A percentile compares a stretch with the other conserved stretches of the same genome.
Evolutionary conservation across 2,797 vertebrate genomes (phyloP).

Genomic region (Enteromius viviparus): DNA sequence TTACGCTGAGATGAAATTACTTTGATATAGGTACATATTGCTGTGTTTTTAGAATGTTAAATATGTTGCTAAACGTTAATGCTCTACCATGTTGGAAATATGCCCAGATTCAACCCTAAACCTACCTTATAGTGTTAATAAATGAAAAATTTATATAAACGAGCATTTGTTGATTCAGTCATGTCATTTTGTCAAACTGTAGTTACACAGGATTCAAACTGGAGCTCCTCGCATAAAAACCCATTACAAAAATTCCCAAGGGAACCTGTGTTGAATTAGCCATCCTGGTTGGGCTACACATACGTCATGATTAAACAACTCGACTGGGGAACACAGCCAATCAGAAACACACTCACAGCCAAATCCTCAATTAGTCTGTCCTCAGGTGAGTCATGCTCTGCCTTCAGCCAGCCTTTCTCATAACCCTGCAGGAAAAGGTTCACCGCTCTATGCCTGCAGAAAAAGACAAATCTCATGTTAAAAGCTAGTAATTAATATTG

Average conservation of each 20-base stretch:
- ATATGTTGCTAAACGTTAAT: too few relatives aligned
- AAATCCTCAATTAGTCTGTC: slow-evolving; percentile 93
- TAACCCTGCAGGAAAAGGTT: slow-evolving; percentile 96
- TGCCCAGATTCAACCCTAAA: too few relatives aligned
- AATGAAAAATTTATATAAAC: too few relatives aligned
- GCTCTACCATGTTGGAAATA: too few relatives aligned
- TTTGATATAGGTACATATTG: too few relatives aligned
- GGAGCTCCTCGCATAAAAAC: background rate
- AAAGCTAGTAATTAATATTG: background rate
- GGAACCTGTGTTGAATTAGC: slow-evolving; percentile 9
- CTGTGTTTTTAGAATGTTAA: too few relatives aligned
- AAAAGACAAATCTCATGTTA: slow-evolving; percentile 37
- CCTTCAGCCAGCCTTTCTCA: slow-evolving; percentile 91
- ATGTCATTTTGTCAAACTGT: too few relatives aligned
- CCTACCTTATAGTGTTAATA: too few relatives aligned
- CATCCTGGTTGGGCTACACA: background rate
- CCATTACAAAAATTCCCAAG: slow-evolving; percentile 20
- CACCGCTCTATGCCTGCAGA: slow-evolving; percentile 87
- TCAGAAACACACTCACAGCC: slow-evolving; percentile 80
- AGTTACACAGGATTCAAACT: too few relatives aligned
- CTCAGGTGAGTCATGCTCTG: slow-evolving; percentile 87
- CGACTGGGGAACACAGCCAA: slow-evolving; percentile 11
- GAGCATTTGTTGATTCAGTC: too few relatives aligned
- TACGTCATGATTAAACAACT: slow-evolving; percentile 6
- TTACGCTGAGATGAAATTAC: too few relatives aligned